Percentiles rank a stretch among this genome's conserved stretches.
These are phyloP conservation scores for Petrophora chlorosata DNA, from an alignment of 2,888 invertebrate genomes.

Conservation along the genomic window DNA sequence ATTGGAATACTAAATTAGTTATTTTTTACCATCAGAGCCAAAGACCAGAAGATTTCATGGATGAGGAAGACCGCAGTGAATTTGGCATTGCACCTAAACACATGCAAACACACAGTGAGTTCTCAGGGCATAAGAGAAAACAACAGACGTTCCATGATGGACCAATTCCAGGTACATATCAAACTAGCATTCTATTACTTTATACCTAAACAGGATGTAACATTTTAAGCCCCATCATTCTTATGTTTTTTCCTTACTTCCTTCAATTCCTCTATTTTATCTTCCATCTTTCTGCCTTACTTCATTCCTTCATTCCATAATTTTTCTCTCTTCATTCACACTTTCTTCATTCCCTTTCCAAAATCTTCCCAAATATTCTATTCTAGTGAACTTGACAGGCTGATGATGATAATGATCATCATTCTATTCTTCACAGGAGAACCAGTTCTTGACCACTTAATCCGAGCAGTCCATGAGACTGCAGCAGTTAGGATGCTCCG, in stretches of 20 bases:
- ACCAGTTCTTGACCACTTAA: constrained; percentile 87
- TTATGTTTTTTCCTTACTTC: no score
- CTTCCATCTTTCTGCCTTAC: no score
- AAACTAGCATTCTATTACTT: background rate
- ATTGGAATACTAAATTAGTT: no score
- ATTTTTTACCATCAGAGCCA: constrained; percentile 82
- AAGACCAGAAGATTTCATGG: constrained; percentile 98
- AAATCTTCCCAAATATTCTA: no score
- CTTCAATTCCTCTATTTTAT: no score
- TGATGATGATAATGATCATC: no score
- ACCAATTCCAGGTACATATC: constrained; percentile 71
- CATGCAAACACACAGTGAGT: constrained; percentile 91
- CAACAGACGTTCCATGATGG: constrained; percentile 65
- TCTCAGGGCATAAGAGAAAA: constrained; percentile 76
- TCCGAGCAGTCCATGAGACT: constrained; percentile 91
- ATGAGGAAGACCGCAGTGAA: constrained; percentile 97
- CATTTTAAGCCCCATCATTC: no score
- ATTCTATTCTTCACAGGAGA: constrained; percentile 83
- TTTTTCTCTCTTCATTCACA: no score
- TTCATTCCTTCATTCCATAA: no score
- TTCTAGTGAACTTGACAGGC: no score
- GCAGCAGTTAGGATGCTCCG: constrained; percentile 93
- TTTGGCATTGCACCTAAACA: constrained; percentile 97
- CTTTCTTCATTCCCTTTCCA: no score
- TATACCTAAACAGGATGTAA: constrained; percentile 76